Base-by-base conservation (phyloP, 2,888 invertebrate genomes). In the Tachina lurida region DNA sequence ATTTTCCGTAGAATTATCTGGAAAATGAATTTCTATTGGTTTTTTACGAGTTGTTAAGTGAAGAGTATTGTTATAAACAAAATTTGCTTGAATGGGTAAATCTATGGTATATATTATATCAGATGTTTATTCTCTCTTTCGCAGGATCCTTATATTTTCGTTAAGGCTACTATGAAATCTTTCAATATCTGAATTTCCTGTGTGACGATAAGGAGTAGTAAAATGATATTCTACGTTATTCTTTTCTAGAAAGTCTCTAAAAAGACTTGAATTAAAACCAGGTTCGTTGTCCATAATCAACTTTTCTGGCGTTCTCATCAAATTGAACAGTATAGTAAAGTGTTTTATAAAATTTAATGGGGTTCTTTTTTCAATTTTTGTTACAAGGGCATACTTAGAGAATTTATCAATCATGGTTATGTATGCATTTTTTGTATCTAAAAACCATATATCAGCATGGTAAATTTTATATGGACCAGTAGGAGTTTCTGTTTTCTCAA, bases 301-400 rank as follows among this genome's bases (percentile, higher is more conserved):
- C 39, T 60, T 60, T 60, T 60, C 39, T 12, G 62, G 62, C 3
- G 41, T 62, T 41, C 17, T 41, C 41, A 58, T 58, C 15, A 58
- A 58, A n/a, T 58, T 39, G 39, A 58, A 58, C 0, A 31, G 31
- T 15, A 58, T 58, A 8, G 31, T 58, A 31, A 58, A 58, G 17
- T 54, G 54, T 17, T 54, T 54, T 12, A 54, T 17, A 8, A 19
- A 54, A 54, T 54, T 54, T 9, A 54, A 9, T 1, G 54, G 39
- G 7, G 31, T 60, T 60, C 31, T 31, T 3, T 39, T 8, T 39
- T 60, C 39, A 39, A 39, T 39, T 39, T 60, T 60, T 15, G 39
- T n/a, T 13, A 39, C 3, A 12, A 60, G 39, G 5, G 60, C 39
- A 60, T 60, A 31, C 7, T 7, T 31, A 5, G 31, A 31, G 7